These are phyloP conservation scores for Aegithalos caudatus DNA, from an alignment of 2,113 vertebrate species.

Conservation along the genomic window DNA sequence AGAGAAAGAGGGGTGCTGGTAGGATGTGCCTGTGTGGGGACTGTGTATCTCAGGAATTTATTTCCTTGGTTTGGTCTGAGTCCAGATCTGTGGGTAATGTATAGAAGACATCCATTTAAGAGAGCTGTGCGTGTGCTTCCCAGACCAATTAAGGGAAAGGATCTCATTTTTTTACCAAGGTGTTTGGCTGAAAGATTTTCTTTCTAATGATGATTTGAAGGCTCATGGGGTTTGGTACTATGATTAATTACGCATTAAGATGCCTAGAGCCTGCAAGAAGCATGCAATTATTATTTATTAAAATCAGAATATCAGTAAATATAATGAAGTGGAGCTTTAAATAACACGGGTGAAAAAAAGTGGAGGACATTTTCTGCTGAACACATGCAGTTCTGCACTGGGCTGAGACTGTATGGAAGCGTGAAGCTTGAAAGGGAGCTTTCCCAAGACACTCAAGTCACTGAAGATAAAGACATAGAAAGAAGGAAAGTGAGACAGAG, in stretches of 20 bases:
- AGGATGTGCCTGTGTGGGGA: not conserved
- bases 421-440: not conserved
- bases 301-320: constrained; percentile 43
- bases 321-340: constrained; percentile 43
- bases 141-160: constrained; percentile 16
- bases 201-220: constrained; percentile 55
- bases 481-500: not conserved
- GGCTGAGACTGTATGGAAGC: not conserved
- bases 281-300: constrained; percentile 42
- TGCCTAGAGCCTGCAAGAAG: constrained; percentile 25
- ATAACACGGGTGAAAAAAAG: not conserved
- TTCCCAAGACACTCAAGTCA: not conserved
- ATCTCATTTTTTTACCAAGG: not conserved
- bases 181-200: constrained; percentile 35
- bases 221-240: constrained; percentile 32
- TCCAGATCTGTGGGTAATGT: not conserved
- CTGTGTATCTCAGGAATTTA: not conserved
- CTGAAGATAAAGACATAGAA: not conserved
- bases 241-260: constrained; percentile 49
- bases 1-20: not conserved
- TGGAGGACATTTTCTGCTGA: constrained; percentile 9
- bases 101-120: not conserved
- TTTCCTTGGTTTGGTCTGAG: not conserved
- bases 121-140: not conserved
- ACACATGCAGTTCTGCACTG: not conserved